A percentile compares a stretch with the other conserved stretches of the same genome.
Conservation (phyloP, 2,113 vertebrate species). For the Halcyon malimbica region DNA sequence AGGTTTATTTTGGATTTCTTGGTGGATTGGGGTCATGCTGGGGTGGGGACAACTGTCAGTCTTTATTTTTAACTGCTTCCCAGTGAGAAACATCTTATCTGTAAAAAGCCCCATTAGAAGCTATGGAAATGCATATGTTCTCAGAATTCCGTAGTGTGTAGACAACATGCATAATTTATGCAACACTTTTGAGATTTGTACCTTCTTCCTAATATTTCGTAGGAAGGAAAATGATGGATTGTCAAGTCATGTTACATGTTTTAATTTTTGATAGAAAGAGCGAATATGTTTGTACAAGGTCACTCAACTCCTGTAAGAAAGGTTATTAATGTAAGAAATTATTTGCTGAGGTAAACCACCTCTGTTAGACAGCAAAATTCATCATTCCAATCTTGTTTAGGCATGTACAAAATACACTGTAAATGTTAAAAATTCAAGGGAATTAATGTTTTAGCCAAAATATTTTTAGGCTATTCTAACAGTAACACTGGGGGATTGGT, state of each 20-base stretch:
- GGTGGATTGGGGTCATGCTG: background rate
- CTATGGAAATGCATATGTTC: background rate
- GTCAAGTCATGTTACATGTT: conserved; percentile 37
- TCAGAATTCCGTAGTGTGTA: conserved; percentile 22
- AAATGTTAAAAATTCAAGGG: conserved; percentile 18
- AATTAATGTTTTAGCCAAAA: conserved; percentile 3
- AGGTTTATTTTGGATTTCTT: conserved; percentile 32
- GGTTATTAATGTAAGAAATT: conserved; percentile 72
- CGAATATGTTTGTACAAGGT: conserved; percentile 59
- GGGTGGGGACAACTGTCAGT: background rate
- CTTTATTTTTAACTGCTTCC: conserved; percentile 34
- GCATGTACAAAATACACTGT: conserved; percentile 37
- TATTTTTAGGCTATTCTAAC: conserved; percentile 23
- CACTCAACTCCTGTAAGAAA: conserved; percentile 49
- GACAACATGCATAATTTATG: background rate
- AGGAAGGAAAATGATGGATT: conserved; percentile 53
- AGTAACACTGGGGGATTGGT: background rate
- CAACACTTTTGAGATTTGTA: conserved; percentile 14
- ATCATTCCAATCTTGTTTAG: conserved; percentile 62
- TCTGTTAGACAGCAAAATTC: conserved; percentile 66
- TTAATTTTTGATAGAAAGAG: conserved; percentile 73
- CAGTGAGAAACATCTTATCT: background rate
- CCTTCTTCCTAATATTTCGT: conserved; percentile 43
- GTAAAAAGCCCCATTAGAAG: conserved; percentile 42
- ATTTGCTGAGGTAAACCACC: conserved; percentile 69